phyloP scores from a whole-genome alignment of 2,113 vertebrate genomes.

The Paramisgurnus dabryanus region DNA sequence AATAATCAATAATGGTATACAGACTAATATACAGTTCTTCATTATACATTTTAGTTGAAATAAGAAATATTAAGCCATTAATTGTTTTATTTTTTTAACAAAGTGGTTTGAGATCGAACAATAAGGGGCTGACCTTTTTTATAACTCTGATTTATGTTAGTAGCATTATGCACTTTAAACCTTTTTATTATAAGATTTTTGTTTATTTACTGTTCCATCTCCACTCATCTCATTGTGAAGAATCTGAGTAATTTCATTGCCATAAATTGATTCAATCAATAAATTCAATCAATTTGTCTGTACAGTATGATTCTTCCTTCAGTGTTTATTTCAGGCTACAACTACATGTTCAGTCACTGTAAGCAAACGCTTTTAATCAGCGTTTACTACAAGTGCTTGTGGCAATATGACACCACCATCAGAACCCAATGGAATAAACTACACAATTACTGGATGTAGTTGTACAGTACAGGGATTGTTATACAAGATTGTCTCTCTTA shows the following conservation, averaged over 20 bases:
- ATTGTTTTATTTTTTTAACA: too few relatives aligned
- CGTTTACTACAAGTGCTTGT: not conserved
- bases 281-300: too few relatives aligned
- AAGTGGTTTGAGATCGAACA: too few relatives aligned
- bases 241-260: conserved; percentile 21
- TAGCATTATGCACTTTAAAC: too few relatives aligned
- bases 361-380: not conserved
- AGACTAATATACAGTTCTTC: too few relatives aligned
- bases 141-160: too few relatives aligned
- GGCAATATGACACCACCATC: not conserved
- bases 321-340: not conserved
- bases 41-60: too few relatives aligned
- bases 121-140: too few relatives aligned
- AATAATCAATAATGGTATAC: too few relatives aligned
- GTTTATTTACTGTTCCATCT: not conserved
- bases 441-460: too few relatives aligned
- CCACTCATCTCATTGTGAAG: not conserved
- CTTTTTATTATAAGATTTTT: not conserved
- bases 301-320: not conserved
- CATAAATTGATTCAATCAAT: not conserved
- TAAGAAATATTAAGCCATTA: too few relatives aligned
- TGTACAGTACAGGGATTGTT: too few relatives aligned
- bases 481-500: not conserved
- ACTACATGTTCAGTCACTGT: not conserved
- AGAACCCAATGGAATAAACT: not conserved